Conservation (phyloP, 2,113 vertebrate genomes). For the Ceuthmochares aereus region DNA sequence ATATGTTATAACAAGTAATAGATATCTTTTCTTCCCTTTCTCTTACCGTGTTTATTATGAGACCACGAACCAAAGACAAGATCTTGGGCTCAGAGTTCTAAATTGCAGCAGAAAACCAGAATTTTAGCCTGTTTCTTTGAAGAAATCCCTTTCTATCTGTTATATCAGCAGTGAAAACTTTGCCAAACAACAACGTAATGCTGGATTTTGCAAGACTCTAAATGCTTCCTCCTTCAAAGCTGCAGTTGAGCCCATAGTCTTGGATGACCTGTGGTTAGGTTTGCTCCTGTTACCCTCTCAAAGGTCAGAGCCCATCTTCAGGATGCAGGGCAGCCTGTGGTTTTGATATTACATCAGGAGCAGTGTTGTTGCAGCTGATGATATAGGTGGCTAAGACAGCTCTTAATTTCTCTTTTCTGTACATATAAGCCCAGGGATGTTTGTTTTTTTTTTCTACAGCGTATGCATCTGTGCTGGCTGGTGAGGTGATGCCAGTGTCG, state of each 20-base stretch:
- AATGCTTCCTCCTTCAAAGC: background rate
- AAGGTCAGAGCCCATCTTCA: background rate
- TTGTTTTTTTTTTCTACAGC: background rate
- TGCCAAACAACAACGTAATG: background rate
- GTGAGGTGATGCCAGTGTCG: background rate
- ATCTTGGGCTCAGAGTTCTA: background rate
- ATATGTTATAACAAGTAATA: background rate
- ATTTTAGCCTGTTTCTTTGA: constrained; percentile 7
- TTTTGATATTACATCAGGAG: background rate
- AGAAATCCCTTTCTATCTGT: background rate
- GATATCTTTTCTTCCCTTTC: background rate
- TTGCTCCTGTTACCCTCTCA: background rate
- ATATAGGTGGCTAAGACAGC: background rate
- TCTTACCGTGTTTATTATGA: constrained; percentile 8
- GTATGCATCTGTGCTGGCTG: background rate
- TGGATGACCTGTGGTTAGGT: background rate
- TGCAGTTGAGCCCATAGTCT: background rate
- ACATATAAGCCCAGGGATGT: background rate
- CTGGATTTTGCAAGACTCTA: background rate
- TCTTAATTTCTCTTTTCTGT: background rate
- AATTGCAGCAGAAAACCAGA: background rate
- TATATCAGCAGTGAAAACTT: background rate
- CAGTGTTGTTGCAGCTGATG: background rate
- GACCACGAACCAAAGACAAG: background rate
- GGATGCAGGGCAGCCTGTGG: background rate